Conservation (phyloP, 2,797 vertebrate species). For the Neosilurus hyrtlii region DNA sequence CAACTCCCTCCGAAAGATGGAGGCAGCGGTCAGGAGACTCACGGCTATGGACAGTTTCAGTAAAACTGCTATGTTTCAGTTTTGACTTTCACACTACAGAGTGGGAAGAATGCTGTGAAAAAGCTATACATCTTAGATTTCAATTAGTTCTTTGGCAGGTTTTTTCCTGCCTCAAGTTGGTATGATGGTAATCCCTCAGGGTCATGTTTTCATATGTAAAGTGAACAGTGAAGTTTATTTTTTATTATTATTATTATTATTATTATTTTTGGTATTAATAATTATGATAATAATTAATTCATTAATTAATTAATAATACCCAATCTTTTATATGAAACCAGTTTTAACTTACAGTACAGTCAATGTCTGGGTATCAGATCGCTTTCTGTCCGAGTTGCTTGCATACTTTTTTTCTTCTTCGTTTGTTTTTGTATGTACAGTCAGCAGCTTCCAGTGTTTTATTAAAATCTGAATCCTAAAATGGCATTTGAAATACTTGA, state of each 20-base stretch:
- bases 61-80: constrained; percentile 53
- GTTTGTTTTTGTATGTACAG: no score
- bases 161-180: constrained; percentile 40
- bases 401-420: background rate
- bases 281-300: background rate
- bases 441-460: background rate
- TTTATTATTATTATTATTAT: constrained; percentile 7
- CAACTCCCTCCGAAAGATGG: constrained; percentile 77
- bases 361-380: background rate
- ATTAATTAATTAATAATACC: background rate
- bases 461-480: background rate
- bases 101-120: constrained; percentile 37
- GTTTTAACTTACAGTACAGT: background rate
- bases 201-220: constrained; percentile 39
- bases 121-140: constrained; percentile 37
- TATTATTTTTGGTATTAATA: background rate
- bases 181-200: constrained; percentile 63
- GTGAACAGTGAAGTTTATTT: constrained; percentile 13
- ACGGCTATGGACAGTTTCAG: constrained; percentile 71
- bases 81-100: constrained; percentile 30
- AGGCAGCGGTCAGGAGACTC: constrained; percentile 56
- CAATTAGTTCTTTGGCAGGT: constrained; percentile 18
- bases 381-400: background rate
- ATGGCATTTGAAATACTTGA: background rate
- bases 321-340: background rate